Evolutionary conservation across 2,888 invertebrate genomes (phyloP), one percentile per base, ranked within the genome.

Genomic region (Phalangium opilio): DNA sequence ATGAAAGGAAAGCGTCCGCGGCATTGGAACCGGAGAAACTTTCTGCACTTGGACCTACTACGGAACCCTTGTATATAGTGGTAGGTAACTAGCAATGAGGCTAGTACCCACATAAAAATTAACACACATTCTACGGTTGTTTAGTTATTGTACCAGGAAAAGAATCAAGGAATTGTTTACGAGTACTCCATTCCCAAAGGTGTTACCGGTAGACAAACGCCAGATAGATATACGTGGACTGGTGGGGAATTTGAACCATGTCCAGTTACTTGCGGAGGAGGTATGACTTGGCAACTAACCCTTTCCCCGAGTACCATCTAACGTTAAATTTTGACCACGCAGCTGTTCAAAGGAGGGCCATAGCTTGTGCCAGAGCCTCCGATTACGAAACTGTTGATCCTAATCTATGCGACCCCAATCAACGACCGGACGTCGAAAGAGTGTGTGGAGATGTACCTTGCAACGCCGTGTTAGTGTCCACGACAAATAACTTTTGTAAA

Each of bases 241-340:
- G 75, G 75, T 56, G 79, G 77, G 36, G 74, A 78, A 52, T 95
- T 81, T 66, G 76, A 78, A 0, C 74, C 76, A 0, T 96, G 95
- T 69, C 81, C 78, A 56, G 76, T 76, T 12, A 73, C 80, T 4
- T 96, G 95, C 63, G 95, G 91, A n/a, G 86, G 85, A 71, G 95
- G 93, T 53, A 40, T n/a, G 8, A 27, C 8, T 27, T 27, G 27
- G 5, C 27, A 27, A 27, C n/a, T n/a, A n/a, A n/a, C n/a, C n/a
- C n/a, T n/a, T n/a, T n/a, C n/a, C n/a, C n/a, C n/a, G n/a, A n/a
- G n/a, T n/a, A n/a, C n/a, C n/a, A n/a, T n/a, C n/a, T n/a, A n/a
- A n/a, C n/a, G n/a, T n/a, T n/a, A n/a, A n/a, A 27, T 27, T 27
- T 27, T 8, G 8, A 27, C 4, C 27, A 8, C 27, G 27, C 58